phyloP scores from a whole-genome alignment of 92 coral and sea anemone species.

The Micromussa lordhowensis region DNA sequence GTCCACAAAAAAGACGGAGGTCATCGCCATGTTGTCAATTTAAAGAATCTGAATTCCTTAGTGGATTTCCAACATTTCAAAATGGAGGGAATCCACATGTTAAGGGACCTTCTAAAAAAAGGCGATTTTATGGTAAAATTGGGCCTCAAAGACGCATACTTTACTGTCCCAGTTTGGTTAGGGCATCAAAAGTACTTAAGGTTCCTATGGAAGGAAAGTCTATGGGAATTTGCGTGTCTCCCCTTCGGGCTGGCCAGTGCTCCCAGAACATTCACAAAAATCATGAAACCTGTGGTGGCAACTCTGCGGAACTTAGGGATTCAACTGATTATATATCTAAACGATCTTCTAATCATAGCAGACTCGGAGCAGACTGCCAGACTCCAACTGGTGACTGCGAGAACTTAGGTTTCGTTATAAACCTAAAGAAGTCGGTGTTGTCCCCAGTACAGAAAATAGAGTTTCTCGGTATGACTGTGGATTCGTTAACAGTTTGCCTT shows the following conservation, averaged over 20 bases:
- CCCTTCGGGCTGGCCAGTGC: conserved; percentile 53
- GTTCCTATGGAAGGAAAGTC: conserved; percentile 16
- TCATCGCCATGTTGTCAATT: conserved; percentile 31
- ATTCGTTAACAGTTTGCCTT: conserved; percentile 18
- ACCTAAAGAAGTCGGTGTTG: conserved; percentile 46
- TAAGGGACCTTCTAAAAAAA: conserved; percentile 40
- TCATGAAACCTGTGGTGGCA: conserved; percentile 50
- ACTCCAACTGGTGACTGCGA: conserved; percentile 17
- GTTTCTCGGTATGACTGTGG: conserved; percentile 30
- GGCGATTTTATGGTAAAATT: conserved; percentile 51
- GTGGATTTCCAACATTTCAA: conserved; percentile 50
- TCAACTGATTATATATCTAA: conserved; percentile 1
- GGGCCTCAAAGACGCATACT: conserved; percentile 59
- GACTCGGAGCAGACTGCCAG: conserved; percentile 19
- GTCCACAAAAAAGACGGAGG: conserved; percentile 45
- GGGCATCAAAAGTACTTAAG: conserved; percentile 38
- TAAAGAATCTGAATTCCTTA: conserved; percentile 30
- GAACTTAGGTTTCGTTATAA: conserved; percentile 46
- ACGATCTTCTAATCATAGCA: conserved; percentile 15
- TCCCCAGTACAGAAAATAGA: conserved; percentile 22
- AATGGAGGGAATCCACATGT: conserved; percentile 47
- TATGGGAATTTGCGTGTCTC: conserved; percentile 43
- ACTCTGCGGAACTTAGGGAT: conserved; percentile 39
- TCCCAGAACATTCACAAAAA: conserved; percentile 9
- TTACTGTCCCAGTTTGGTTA: conserved; percentile 54